Percentiles rank a stretch among this genome's conserved stretches.
Evolutionary conservation across 2,888 invertebrate species (phyloP).

Genomic region (Stenoptilia bipunctidactyla): DNA sequence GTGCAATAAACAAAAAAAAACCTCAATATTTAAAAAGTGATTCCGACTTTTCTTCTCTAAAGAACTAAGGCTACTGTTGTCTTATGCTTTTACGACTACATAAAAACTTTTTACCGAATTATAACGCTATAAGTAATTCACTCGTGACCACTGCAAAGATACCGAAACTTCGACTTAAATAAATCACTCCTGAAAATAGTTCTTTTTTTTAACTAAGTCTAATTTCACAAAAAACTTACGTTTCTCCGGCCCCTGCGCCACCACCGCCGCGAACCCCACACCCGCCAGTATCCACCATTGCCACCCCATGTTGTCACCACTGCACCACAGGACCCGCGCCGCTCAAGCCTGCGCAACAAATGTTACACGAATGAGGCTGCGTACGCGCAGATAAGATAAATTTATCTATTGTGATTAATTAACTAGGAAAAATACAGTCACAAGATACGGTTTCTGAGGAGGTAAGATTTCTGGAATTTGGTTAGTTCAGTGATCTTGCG

Average conservation of each 20-base stretch:
- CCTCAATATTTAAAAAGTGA: no score
- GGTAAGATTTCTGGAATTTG: slow-evolving; percentile 11
- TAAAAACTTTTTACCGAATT: no score
- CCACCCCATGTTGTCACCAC: slow-evolving; percentile 9
- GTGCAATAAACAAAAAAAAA: no score
- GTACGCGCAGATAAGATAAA: slow-evolving; percentile 28
- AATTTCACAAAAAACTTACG: slow-evolving; percentile 29
- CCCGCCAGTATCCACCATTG: slow-evolving; percentile 8
- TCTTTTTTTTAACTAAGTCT: no score
- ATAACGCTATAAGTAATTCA: no score
- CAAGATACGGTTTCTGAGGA: slow-evolving; percentile 31
- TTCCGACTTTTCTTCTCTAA: no score
- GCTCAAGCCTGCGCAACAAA: background rate
- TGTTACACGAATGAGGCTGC: slow-evolving; percentile 18
- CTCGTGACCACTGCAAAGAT: no score
- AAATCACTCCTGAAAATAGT: no score
- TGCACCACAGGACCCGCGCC: slow-evolving; percentile 8
- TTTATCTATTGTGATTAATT: slow-evolving; percentile 48
- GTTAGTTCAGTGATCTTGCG: slow-evolving; percentile 20
- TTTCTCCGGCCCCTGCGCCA: slow-evolving; percentile 40
- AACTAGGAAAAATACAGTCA: slow-evolving; percentile 59
- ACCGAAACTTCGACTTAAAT: no score
- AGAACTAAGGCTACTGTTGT: no score
- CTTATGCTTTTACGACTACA: no score
- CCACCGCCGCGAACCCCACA: slow-evolving; percentile 23